Base-by-base conservation (phyloP, 2,888 invertebrate genomes). In the Oscheius sp. region DNA sequence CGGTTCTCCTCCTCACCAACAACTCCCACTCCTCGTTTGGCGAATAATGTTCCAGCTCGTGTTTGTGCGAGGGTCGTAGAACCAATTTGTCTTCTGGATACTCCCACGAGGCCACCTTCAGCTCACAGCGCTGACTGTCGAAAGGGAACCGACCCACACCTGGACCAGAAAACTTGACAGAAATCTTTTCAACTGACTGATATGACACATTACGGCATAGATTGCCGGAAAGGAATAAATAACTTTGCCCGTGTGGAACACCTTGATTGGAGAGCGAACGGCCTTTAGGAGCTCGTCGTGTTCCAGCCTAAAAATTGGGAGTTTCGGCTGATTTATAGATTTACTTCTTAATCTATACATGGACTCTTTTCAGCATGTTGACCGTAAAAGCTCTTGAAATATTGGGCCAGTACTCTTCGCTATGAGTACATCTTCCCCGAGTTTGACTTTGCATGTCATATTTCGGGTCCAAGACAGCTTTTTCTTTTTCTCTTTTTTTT, bases 21-120 rank as follows among this genome's bases (percentile, higher is more conserved):
- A 86, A 74, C 47, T 85, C 85, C 86, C 86, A 86, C 76, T 86
- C 86, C 58, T 86, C 86, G 58, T 86, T 86, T 2, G 75, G 76
- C 0, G 79, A 71, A 51, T 85, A 86, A 55, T 86, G 84, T 50
- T 77, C 75, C n/a, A 84, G 76, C 11, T 78, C 60, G 35, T 81
- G 80, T 50, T 81, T 79, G 33, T 79, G 77, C 11, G 81, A 74
- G 11, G 84, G 80, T 47, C 80, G 79, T 33, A 86, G 71, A 33
- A 81, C 29, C 1, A 86, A 57, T 68, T 86, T 86, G 58, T 82
- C 84, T 57, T 83, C 82, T 21, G 80, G 79, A 72, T 86, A 86
- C 13, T 81, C 84, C 86, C 86, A 86, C 2, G 84, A 84, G 11
- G 86, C 86, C 32, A 86, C 81, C 81, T 83, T 72, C 70, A 84